Evolutionary conservation across 2,888 invertebrate genomes (phyloP).

Genomic region (Rhagonycha fulva): DNA sequence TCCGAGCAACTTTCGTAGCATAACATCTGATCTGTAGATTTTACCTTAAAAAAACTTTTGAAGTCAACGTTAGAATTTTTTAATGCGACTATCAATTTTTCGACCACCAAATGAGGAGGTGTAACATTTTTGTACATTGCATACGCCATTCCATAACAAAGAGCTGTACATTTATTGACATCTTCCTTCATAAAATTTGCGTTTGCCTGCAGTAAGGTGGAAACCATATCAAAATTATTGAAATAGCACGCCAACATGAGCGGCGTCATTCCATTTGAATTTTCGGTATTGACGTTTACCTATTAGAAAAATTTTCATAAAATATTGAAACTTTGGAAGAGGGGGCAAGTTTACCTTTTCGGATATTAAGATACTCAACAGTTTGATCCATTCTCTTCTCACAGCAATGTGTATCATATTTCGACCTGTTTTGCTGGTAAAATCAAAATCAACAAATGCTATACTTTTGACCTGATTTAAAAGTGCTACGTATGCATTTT

Average conservation of each 20-base stretch:
- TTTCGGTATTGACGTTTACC: slow-evolving; percentile 44
- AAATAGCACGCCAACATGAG: slow-evolving; percentile 53
- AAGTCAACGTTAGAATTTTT: slow-evolving; percentile 38
- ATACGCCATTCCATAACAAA: slow-evolving; percentile 51
- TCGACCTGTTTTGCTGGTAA: slow-evolving; percentile 49
- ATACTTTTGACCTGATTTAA: slow-evolving; percentile 47
- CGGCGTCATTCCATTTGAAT: slow-evolving; percentile 50
- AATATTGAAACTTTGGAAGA: neutral
- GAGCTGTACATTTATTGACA: slow-evolving; percentile 48
- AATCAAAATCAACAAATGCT: slow-evolving; percentile 45
- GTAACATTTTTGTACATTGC: slow-evolving; percentile 46
- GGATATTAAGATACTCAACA: slow-evolving; percentile 44
- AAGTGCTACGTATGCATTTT: slow-evolving; percentile 49
- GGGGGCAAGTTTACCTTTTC: slow-evolving; percentile 41
- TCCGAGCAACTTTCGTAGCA: neutral
- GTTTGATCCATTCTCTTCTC: slow-evolving; percentile 50
- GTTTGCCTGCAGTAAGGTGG: slow-evolving; percentile 41
- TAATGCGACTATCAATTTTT: slow-evolving; percentile 42
- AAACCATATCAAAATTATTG: slow-evolving; percentile 45
- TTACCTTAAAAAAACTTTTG: slow-evolving; percentile 46
- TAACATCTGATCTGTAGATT: neutral
- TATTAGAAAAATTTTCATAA: slow-evolving; percentile 12
- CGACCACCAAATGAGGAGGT: slow-evolving; percentile 42
- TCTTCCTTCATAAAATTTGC: slow-evolving; percentile 49
- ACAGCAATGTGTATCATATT: slow-evolving; percentile 52